A percentile compares a stretch with the other conserved stretches of the same genome.
phyloP scores from a whole-genome alignment of 2,113 vertebrate species.

The Pomatorhinus ruficollis region DNA sequence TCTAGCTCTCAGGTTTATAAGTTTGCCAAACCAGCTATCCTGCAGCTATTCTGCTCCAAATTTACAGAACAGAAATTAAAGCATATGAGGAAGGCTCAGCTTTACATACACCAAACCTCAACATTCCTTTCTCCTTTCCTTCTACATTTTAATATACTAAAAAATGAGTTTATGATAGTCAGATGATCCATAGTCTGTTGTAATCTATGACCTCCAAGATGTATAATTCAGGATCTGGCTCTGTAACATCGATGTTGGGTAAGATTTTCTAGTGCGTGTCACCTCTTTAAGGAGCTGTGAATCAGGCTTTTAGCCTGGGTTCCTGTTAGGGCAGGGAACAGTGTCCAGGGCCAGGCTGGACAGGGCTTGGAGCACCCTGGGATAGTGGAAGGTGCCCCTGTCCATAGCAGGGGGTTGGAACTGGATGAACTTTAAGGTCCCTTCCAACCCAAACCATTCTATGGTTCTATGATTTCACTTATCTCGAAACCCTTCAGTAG shows the following conservation, averaged over 20 bases:
- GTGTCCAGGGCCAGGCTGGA: background rate
- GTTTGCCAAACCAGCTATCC: background rate
- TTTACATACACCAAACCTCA: background rate
- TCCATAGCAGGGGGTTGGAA: background rate
- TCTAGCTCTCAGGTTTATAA: background rate
- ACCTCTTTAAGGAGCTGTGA: background rate
- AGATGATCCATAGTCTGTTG: background rate
- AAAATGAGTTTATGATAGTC: background rate
- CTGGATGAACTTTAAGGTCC: background rate
- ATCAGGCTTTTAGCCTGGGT: background rate
- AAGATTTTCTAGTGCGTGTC: background rate
- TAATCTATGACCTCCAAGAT: background rate
- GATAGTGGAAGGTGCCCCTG: background rate
- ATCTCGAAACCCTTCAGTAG: background rate
- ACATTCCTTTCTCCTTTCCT: background rate
- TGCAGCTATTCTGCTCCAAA: background rate
- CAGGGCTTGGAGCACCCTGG: background rate
- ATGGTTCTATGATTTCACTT: accelerated
- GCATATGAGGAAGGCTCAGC: background rate
- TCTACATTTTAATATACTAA: background rate
- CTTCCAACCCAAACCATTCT: background rate
- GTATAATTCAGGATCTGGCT: background rate
- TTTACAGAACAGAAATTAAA: background rate
- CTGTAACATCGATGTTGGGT: background rate
- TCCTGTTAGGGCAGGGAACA: background rate